A percentile compares a stretch with the other conserved stretches of the same genome.
phyloP scores from a whole-genome alignment of 2,888 invertebrate genomes.

The Apoda limacodes region DNA sequence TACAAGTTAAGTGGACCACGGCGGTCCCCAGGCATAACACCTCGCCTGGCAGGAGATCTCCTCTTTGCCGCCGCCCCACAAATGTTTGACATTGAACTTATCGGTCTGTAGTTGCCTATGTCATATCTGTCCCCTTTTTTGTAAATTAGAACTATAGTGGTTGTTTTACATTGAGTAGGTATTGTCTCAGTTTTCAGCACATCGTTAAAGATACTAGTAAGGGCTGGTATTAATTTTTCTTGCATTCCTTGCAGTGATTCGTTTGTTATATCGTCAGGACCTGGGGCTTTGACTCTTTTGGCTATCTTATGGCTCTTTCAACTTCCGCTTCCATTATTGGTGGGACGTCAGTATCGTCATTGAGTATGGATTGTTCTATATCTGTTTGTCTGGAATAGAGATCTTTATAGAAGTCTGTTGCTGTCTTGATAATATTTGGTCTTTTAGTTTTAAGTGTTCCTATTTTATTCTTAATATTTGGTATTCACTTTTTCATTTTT shows the following conservation, averaged over 20 bases:
- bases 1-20: no score
- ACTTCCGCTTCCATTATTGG: conserved; percentile 17
- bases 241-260: conserved; percentile 3
- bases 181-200: conserved; percentile 6
- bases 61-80: no score
- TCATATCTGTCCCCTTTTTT: conserved; percentile 13
- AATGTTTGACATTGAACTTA: conserved; percentile 12
- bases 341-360: conserved; percentile 7
- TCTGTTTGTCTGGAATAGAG: conserved; percentile 5
- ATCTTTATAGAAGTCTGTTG: conserved; percentile 4
- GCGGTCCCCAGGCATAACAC: no score
- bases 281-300: conserved; percentile 8
- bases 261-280: conserved; percentile 7
- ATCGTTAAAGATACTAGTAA: conserved; percentile 10
- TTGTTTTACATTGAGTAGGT: conserved; percentile 9
- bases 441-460: conserved; percentile 1
- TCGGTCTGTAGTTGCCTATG: no score
- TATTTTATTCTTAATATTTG: conserved; percentile 6
- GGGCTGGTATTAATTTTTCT: neutral
- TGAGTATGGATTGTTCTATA: conserved; percentile 1
- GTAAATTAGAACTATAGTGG: conserved; percentile 11
- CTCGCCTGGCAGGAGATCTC: no score
- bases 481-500: conserved; percentile 9
- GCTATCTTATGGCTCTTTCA: conserved; percentile 11
- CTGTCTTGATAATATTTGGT: conserved; percentile 6